Conservation (phyloP, 2,113 vertebrate species). For the Varanus komodoensis region DNA sequence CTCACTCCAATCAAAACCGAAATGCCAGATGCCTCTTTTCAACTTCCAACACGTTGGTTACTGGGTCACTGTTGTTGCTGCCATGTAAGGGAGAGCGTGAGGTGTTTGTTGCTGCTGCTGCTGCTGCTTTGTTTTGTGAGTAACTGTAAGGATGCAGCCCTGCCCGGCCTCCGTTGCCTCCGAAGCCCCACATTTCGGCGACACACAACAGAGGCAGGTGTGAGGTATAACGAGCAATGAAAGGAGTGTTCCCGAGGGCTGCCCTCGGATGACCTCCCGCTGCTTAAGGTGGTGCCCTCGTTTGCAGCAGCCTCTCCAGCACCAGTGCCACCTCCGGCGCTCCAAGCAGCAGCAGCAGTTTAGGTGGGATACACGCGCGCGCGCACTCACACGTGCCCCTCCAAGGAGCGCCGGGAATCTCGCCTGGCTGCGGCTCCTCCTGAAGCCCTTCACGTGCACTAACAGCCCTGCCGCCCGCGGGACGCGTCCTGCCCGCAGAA, state of each 20-base stretch:
- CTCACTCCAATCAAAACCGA: neutral
- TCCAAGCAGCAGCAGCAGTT: no score
- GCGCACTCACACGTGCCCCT: no score
- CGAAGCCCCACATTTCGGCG: fast-evolving
- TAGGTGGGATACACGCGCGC: no score
- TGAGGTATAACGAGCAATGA: neutral
- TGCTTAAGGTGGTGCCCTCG: neutral
- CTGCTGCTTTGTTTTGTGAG: neutral
- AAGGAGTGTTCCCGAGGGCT: neutral
- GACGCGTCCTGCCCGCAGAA: neutral
- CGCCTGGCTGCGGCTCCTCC: neutral
- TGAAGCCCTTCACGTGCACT: neutral
- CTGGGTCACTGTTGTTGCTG: neutral
- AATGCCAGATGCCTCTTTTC: neutral
- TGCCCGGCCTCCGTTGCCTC: neutral
- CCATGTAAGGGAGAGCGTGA: no score
- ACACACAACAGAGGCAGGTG: neutral
- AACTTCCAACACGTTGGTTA: neutral
- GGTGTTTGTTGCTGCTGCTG: no score
- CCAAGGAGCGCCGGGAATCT: neutral
- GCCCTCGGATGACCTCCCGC: constrained; percentile 40
- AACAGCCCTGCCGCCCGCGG: no score
- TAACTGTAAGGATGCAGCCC: neutral
- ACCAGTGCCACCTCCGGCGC: neutral
- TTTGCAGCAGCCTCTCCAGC: neutral